phyloP scores from a whole-genome alignment of 2,888 invertebrate species.

The Cerastoderma edule region DNA sequence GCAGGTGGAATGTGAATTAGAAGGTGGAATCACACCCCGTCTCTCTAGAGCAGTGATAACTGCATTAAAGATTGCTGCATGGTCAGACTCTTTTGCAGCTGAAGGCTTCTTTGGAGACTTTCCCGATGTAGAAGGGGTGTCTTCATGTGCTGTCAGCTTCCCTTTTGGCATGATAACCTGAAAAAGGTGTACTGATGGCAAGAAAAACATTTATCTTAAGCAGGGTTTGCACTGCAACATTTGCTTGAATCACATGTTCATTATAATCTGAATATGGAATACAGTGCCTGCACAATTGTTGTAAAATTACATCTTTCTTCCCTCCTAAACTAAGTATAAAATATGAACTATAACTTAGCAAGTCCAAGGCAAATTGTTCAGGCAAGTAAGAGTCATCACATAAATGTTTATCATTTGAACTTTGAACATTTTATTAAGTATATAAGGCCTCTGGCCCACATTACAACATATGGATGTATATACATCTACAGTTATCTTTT shows the following conservation, averaged over 20 bases:
- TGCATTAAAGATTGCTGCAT: not conserved
- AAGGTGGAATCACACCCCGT: not conserved
- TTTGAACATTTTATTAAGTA: too few species aligned
- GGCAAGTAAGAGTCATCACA: not conserved
- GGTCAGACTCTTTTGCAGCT: not conserved
- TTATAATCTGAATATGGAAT: constrained; percentile 21
- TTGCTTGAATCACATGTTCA: constrained; percentile 20
- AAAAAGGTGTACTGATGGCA: too few species aligned
- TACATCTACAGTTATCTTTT: too few species aligned
- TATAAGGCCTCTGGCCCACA: too few species aligned
- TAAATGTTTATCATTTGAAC: too few species aligned
- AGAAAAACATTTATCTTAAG: not conserved
- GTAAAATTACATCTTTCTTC: not conserved
- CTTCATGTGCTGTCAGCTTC: not conserved
- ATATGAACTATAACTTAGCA: constrained; percentile 8
- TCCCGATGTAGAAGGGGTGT: not conserved
- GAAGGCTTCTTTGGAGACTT: not conserved
- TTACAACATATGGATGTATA: too few species aligned
- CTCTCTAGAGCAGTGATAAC: not conserved
- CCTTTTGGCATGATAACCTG: not conserved
- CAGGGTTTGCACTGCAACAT: constrained; percentile 9
- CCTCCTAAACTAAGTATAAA: not conserved
- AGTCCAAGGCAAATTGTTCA: constrained; percentile 16
- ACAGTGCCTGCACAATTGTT: not conserved
- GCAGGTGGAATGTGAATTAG: too few species aligned